Base-by-base conservation (phyloP, 2,113 vertebrate genomes). In the Aythya baeri region DNA sequence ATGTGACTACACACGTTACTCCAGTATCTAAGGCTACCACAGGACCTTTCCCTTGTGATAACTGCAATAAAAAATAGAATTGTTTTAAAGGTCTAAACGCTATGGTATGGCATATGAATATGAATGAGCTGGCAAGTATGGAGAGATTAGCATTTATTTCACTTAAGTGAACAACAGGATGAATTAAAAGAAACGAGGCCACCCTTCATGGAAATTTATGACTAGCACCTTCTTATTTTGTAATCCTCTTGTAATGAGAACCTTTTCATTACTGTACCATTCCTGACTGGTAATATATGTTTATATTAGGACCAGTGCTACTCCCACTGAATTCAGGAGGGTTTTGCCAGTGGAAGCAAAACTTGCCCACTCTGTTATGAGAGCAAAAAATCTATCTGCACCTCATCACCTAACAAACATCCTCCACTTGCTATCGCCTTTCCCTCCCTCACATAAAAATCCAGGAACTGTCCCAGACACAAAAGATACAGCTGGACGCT, bases 151-250 rank as follows among this genome's bases (percentile, higher is more conserved):
- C 77, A 89, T 95, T 96, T 94, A 96, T 93, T 97, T 94, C 92
- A 95, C 92, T 88, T 61, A 97, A 92, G 59, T 96, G 94, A 97
- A 95, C 93, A 96, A 97, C 95, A 91, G 77, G 91, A 94, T 80
- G 90, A 96, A 94, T 90, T 96, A 92, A 66, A 93, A 96, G 88
- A 94, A 96, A 96, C 32, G 78, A 96, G 83, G 86, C 83, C 86
- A 96, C 74, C 81, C 92, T 95, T 96, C 89, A 94, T 46, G 50
- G 96, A 96, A 96, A 95, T 96, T 75, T 96, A 92, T 73, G 83
- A 94, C 93, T 94, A 93, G 83, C 43, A 91, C 83, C 94, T 93
- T 81, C 90, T 92, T 91, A 93, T 93, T 97, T 93, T 85, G 93
- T 96, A 96, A 96, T 85, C 93, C 81, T 93, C 83, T 80, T 91